Conservation (phyloP, 2,113 vertebrate species). For the Oryzias curvinotus region DNA sequence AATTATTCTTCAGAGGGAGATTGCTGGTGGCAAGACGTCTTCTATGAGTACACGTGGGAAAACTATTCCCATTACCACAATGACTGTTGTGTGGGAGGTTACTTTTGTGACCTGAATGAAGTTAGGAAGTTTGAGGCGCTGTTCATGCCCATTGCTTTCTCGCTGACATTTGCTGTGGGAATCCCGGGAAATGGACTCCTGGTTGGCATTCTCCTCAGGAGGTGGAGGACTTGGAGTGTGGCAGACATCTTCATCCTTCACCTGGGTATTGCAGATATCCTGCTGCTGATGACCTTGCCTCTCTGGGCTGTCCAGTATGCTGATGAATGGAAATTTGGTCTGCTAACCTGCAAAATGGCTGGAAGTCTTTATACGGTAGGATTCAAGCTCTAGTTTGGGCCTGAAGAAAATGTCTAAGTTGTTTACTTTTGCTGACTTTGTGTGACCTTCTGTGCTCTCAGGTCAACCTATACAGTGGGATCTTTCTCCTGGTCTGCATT, state of each 20-base stretch:
- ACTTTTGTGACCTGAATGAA: slow-evolving; percentile 51
- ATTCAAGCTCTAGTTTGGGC: not conserved
- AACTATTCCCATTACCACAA: not conserved
- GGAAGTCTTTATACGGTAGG: slow-evolving; percentile 81
- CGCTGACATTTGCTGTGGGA: slow-evolving; percentile 78
- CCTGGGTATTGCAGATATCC: slow-evolving; percentile 78
- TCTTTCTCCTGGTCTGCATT: slow-evolving; percentile 87
- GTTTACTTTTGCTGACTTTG: not conserved
- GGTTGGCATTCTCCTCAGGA: slow-evolving; percentile 73
- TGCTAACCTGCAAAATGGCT: slow-evolving; percentile 77
- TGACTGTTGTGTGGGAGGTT: slow-evolving; percentile 11
- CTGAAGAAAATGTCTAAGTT: not conserved
- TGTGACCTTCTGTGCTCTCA: slow-evolving; percentile 22
- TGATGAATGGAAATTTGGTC: slow-evolving; percentile 79
- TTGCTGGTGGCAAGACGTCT: accelerated
- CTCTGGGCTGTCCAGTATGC: slow-evolving; percentile 78
- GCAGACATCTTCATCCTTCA: slow-evolving; percentile 87
- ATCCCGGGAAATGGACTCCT: slow-evolving; percentile 82
- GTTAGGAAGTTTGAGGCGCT: slow-evolving; percentile 66
- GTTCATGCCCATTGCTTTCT: slow-evolving; percentile 80
- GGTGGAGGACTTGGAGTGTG: slow-evolving; percentile 72
- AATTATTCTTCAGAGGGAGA: accelerated
- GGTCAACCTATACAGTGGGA: slow-evolving; percentile 89
- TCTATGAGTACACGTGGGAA: accelerated
- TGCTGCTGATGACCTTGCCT: slow-evolving; percentile 84